These are phyloP conservation scores for Columbina picui DNA, from an alignment of 2,113 vertebrate species.

Conservation along the genomic window DNA sequence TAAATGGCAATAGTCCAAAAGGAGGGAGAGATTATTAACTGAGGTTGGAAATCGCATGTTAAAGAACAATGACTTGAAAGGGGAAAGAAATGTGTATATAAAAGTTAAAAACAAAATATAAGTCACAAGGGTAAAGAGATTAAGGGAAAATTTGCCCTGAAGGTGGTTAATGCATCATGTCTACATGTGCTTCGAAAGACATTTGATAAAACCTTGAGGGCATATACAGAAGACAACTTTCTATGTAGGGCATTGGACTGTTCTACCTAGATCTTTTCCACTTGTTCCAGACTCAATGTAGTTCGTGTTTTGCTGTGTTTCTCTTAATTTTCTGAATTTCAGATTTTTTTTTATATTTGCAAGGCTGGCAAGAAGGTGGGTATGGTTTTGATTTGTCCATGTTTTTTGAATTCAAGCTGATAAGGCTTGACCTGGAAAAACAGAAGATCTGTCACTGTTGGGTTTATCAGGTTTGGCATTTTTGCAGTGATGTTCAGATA, in stretches of 20 bases:
- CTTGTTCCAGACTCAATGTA: not conserved
- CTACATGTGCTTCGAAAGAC: not conserved
- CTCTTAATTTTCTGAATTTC: not conserved
- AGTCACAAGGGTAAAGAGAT: slow-evolving; percentile 10
- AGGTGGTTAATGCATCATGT: not conserved
- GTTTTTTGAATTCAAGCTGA: not conserved
- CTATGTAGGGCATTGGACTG: not conserved
- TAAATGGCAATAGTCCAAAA: slow-evolving; percentile 24
- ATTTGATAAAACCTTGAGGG: not conserved
- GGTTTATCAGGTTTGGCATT: not conserved
- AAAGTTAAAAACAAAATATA: slow-evolving; percentile 35
- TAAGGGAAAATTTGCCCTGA: not conserved
- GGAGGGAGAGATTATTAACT: slow-evolving; percentile 6
- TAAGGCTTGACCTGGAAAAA: not conserved
- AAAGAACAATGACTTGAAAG: slow-evolving; percentile 28
- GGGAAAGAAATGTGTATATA: not conserved
- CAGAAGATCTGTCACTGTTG: not conserved
- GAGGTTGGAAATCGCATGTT: not conserved
- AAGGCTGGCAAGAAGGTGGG: not conserved
- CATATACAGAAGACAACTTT: not conserved
- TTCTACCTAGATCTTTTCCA: not conserved
- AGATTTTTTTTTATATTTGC: not conserved
- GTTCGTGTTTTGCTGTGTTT: not conserved
- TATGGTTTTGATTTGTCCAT: not conserved
- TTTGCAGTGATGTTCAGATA: not conserved